These are phyloP conservation scores for Amazona ochrocephala DNA, from an alignment of 2,797 vertebrate species.

Conservation along the genomic window DNA sequence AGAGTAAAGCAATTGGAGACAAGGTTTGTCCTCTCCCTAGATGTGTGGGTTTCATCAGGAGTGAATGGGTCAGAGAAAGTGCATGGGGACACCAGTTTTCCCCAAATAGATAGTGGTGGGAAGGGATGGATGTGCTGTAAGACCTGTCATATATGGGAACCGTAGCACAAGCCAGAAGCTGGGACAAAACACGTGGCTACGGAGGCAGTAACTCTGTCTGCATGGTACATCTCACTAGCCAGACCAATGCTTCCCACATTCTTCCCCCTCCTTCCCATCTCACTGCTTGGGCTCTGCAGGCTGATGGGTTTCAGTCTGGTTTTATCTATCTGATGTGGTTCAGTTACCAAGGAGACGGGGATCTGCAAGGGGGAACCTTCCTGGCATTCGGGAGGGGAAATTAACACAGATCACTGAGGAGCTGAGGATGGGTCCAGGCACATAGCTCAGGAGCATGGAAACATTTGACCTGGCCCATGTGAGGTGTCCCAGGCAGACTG, in stretches of 20 bases:
- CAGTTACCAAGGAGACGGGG: conserved; percentile 41
- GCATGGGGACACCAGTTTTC: background rate
- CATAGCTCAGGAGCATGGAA: background rate
- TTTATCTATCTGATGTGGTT: background rate
- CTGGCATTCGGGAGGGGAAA: background rate
- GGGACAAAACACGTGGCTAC: background rate
- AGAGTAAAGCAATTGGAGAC: background rate
- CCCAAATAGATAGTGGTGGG: background rate
- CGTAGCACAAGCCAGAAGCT: background rate
- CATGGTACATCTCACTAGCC: background rate
- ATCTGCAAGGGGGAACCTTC: conserved; percentile 7
- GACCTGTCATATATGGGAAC: rapidly evolving
- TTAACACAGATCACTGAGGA: background rate
- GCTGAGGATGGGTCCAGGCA: background rate
- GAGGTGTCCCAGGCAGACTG: background rate
- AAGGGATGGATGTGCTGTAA: background rate
- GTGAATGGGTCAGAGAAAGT: background rate
- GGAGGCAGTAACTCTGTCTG: background rate
- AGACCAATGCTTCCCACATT: background rate
- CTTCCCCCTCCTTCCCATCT: background rate
- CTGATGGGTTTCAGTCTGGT: background rate
- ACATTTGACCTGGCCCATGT: background rate
- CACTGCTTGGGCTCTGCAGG: background rate
- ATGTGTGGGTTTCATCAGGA: background rate
- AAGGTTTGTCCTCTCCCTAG: background rate